These are phyloP conservation scores for Rhegmatorhina hoffmannsi DNA, from an alignment of 2,113 vertebrate genomes.

Conservation along the genomic window DNA sequence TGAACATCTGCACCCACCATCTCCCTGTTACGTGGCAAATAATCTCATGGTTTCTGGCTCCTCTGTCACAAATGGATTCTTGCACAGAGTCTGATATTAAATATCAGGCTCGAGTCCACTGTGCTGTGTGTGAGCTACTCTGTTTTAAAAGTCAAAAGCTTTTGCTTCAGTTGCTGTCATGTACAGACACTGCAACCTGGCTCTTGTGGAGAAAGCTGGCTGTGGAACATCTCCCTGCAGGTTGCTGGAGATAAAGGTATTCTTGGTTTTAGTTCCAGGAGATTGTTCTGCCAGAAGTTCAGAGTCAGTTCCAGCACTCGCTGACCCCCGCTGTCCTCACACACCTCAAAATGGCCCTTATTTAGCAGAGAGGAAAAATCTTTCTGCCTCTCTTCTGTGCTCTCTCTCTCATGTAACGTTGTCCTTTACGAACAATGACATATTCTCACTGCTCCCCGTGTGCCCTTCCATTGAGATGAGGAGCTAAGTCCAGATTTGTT, in stretches of 20 bases:
- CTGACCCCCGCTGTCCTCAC: constrained; percentile 59
- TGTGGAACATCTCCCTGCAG: constrained; percentile 59
- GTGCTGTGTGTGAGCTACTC: background rate
- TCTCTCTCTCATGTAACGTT: background rate
- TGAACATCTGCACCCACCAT: background rate
- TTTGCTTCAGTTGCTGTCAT: constrained; percentile 40
- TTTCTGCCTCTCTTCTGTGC: background rate
- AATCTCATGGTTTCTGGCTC: background rate
- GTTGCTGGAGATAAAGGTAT: constrained; percentile 60
- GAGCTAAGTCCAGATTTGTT: constrained; percentile 35
- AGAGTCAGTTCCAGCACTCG: constrained; percentile 59
- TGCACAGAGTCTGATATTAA: background rate
- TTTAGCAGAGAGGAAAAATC: constrained; percentile 36
- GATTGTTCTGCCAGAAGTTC: constrained; percentile 64
- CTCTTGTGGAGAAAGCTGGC: constrained; percentile 57
- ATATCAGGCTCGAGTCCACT: constrained; percentile 14
- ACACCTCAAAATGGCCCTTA: constrained; percentile 36
- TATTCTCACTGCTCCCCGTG: constrained; percentile 19
- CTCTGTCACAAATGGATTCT: background rate
- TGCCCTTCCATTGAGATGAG: constrained; percentile 61
- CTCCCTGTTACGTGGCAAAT: background rate
- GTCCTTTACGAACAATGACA: constrained; percentile 54
- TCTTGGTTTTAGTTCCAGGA: constrained; percentile 59
- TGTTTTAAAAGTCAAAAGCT: constrained; percentile 56
- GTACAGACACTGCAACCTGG: constrained; percentile 35